Base-by-base conservation (phyloP, 1,140 invertebrate genomes). In the Temnothorax nylanderi region DNA sequence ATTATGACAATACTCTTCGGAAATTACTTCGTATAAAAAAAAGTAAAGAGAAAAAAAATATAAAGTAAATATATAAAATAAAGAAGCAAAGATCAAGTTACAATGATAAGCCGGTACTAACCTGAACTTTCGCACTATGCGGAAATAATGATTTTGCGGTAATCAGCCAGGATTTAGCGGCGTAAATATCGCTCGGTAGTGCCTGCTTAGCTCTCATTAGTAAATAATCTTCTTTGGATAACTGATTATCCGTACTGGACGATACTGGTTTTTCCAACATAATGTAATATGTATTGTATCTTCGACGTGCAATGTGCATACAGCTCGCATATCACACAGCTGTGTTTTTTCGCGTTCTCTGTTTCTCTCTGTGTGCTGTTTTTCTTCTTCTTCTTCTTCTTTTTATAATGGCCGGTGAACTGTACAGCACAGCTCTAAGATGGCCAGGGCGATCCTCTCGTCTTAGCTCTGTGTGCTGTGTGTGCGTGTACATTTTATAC, bases 81-180 rank as follows among this genome's bases (percentile, higher is more conserved):
- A 44, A 41, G n/a, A 7, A 67, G 60, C 11, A 41, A 32, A 3
- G 5, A 54, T 37, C 2, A 67, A 13, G 49, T 10, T 49, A 7
- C n/a, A 44, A 8, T 21, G 6, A 34, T 7, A 1, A 69, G 2
- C 21, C 65, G 44, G 71, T 60, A 86, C 90, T 91, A 89, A 97
- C 98, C 95, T 98, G 98, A 64, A 99, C 97, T 91, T 97, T 97
- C 92, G 98, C 98, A 93, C 98, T 98, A 49, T 97, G 96, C 0
- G 98, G 98, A 96, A 97, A 98, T 82, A 99, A 96, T 10, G 97
- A 98, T 96, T 98, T 98, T 0, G 98, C 98, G 10, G 98, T 98
- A n/a, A 99, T 96, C 95, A 98, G 97, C 98, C 98, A 99, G 32
- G 98, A 97, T 96, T 98, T 98, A 1, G 98, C 98, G 49, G 97